phyloP scores from a whole-genome alignment of 2,797 vertebrate genomes.

The Denticeps clupeoides region DNA sequence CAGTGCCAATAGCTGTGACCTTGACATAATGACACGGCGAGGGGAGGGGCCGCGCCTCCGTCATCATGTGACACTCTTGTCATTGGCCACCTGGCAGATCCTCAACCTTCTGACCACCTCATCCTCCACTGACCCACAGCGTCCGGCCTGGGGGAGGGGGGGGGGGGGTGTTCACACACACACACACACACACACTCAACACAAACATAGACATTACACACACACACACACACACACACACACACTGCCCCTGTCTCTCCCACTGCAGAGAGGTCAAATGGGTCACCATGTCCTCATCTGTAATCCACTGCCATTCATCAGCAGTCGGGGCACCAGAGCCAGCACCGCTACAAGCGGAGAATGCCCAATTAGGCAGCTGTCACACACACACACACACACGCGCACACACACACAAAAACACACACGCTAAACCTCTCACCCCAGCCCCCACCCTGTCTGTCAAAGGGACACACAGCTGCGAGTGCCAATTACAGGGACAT shows the following conservation, averaged over 20 bases:
- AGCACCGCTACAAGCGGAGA: conserved; percentile 74
- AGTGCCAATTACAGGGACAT: conserved; percentile 79
- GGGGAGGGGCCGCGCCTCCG: not conserved
- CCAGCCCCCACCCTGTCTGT: conserved; percentile 16
- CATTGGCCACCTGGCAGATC: conserved; percentile 71
- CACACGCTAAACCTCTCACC: conserved; percentile 48
- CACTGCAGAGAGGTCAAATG: conserved; percentile 70
- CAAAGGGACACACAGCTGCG: conserved; percentile 68
- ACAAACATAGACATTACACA: conserved; percentile 64
- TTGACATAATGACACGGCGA: conserved; percentile 67
- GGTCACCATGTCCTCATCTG: conserved; percentile 80
- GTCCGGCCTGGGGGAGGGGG: conserved; percentile 49
- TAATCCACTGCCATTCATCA: conserved; percentile 81
- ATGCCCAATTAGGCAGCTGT: conserved; percentile 87
- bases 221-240: conserved; percentile 62
- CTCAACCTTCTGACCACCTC: conserved; percentile 64
- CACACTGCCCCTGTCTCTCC: conserved; percentile 60
- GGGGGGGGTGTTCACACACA: conserved; percentile 48
- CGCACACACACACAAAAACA: not conserved
- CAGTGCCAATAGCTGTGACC: conserved; percentile 58
- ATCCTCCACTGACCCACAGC: conserved; percentile 74
- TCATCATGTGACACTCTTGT: conserved; percentile 71
- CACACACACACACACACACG: conserved; percentile 35
- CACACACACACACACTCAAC: conserved; percentile 66
- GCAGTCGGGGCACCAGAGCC: conserved; percentile 59